Evolutionary conservation across 1,140 invertebrate species (phyloP).

Genomic region (Pomacea maculata): DNA sequence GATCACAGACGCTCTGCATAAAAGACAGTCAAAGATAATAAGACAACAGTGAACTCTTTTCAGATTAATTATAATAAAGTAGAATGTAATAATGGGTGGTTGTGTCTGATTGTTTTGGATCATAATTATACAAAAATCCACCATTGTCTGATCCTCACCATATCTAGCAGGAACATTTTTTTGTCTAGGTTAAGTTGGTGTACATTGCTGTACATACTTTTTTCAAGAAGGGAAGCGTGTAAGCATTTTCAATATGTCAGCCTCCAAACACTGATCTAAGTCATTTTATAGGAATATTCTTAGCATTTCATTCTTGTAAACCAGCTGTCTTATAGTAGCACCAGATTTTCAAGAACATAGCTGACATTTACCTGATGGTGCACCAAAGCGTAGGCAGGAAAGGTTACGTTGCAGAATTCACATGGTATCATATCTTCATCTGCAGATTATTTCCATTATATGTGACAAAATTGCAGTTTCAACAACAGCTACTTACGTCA

Average conservation of each 20-base stretch:
- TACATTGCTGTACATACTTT: no score
- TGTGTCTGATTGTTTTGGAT: no score
- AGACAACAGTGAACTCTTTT: not conserved
- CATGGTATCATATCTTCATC: slow-evolving; percentile 51
- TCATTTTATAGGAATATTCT: not conserved
- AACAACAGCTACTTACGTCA: no score
- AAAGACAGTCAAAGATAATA: not conserved
- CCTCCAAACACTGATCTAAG: not conserved
- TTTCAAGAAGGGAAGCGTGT: not conserved
- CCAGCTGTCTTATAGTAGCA: not conserved
- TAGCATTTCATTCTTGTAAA: not conserved
- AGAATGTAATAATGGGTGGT: not conserved
- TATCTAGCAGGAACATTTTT: not conserved
- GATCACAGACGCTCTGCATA: slow-evolving; percentile 42
- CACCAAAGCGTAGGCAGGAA: slow-evolving; percentile 45
- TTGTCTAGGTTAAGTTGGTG: no score
- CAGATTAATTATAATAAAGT: not conserved
- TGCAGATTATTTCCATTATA: slow-evolving; percentile 5
- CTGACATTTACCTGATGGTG: slow-evolving; percentile 49
- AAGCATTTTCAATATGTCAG: not conserved
- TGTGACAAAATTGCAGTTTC: no score
- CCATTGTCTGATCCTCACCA: not conserved
- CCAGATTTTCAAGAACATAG: no score
- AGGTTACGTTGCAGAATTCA: slow-evolving; percentile 55
- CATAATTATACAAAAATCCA: not conserved